Evolutionary conservation across 2,888 invertebrate species (phyloP).

Genomic region (Rugalucina vietnamica): DNA sequence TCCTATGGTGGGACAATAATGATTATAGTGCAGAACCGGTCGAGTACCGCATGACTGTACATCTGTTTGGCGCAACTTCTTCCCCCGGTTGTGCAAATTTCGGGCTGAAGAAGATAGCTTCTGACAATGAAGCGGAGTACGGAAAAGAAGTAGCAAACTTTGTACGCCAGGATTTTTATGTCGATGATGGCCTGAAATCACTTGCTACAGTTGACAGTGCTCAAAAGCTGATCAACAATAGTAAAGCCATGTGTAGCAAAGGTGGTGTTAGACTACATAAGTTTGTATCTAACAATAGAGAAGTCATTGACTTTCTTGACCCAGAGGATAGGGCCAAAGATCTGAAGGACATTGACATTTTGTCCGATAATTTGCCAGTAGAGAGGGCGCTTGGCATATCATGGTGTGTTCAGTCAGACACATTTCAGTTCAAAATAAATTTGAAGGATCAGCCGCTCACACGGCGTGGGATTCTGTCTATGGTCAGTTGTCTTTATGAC

Average conservation of each 20-base stretch:
- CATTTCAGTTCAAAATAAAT: conserved; percentile 54
- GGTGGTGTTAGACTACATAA: conserved; percentile 62
- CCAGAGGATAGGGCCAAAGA: conserved; percentile 47
- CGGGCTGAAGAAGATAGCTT: conserved; percentile 44
- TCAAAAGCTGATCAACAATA: conserved; percentile 34
- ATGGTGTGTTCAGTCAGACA: conserved; percentile 63
- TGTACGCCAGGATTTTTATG: conserved; percentile 56
- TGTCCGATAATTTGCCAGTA: conserved; percentile 39
- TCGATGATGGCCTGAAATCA: conserved; percentile 62
- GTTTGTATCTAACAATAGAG: conserved; percentile 57
- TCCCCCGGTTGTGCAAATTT: conserved; percentile 59
- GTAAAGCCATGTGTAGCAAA: conserved; percentile 41
- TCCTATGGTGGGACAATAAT: conserved; percentile 44
- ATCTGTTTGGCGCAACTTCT: conserved; percentile 55
- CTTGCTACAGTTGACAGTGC: conserved; percentile 44
- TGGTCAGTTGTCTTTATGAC: conserved; percentile 61
- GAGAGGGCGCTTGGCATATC: conserved; percentile 60
- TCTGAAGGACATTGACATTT: conserved; percentile 10
- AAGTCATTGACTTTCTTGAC: conserved; percentile 48
- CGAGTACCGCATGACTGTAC: conserved; percentile 57
- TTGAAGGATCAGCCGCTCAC: conserved; percentile 53
- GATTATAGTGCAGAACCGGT: conserved; percentile 3
- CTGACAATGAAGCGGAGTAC: conserved; percentile 22
- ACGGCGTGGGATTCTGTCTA: conserved; percentile 59
- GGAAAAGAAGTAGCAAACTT: conserved; percentile 46